Conservation (phyloP, 2,888 invertebrate genomes). For the Mesorhabditis belari region DNA sequence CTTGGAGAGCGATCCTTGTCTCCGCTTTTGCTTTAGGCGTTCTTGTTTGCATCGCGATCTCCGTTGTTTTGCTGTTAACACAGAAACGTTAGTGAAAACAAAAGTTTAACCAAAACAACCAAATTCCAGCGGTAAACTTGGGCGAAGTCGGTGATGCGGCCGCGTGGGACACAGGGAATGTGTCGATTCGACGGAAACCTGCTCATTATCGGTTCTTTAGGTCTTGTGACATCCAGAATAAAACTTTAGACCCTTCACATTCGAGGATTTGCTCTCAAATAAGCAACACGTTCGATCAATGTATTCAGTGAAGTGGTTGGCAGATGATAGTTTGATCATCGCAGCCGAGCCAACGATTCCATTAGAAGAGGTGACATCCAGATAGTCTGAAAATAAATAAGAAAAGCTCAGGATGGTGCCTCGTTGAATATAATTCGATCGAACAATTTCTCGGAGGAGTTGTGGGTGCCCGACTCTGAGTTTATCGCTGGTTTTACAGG, state of each 20-base stretch:
- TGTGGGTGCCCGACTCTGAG: background rate
- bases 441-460: background rate
- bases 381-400: no score
- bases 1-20: constrained; percentile 2
- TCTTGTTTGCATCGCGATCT: constrained; percentile 13
- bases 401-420: no score
- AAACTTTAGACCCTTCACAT: background rate
- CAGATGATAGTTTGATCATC: background rate
- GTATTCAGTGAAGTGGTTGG: background rate
- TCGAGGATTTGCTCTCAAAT: background rate
- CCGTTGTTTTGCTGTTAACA: constrained; percentile 16
- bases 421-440: background rate
- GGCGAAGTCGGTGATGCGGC: background rate
- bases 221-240: background rate
- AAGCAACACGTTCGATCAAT: background rate
- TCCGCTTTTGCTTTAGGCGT: constrained; percentile 12
- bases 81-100: constrained; percentile 18
- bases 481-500: background rate
- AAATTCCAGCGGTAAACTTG: constrained; percentile 21
- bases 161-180: background rate
- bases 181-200: background rate
- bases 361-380: background rate
- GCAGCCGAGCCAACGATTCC: background rate
- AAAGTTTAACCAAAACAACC: background rate
- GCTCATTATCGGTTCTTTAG: background rate